These are phyloP conservation scores for Bursaphelenchus okinawaensis DNA, from an alignment of 2,888 invertebrate genomes.

Conservation along the genomic window DNA sequence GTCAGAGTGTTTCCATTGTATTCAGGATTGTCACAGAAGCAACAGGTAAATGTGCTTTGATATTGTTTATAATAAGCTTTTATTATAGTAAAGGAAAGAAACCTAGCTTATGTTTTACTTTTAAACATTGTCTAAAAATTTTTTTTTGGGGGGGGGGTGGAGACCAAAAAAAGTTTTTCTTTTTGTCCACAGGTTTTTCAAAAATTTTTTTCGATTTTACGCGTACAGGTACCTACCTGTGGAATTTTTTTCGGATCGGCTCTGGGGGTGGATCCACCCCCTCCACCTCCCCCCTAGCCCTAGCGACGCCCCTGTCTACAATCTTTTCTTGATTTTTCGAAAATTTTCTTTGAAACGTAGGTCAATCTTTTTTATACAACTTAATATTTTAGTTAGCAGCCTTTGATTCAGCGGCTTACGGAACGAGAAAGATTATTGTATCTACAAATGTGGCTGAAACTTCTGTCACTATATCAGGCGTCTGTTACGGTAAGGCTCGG, in stretches of 20 bases:
- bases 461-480: constrained; percentile 85
- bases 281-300: no score
- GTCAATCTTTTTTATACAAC: not conserved
- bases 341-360: not conserved
- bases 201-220: no score
- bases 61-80: not conserved
- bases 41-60: constrained; percentile 35
- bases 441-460: constrained; percentile 96
- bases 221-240: no score
- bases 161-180: no score
- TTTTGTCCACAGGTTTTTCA: no score
- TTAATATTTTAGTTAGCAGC: constrained; percentile 45
- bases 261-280: no score
- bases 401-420: constrained; percentile 56
- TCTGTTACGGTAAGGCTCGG: constrained; percentile 75
- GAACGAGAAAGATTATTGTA: constrained; percentile 77
- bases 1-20: constrained; percentile 77
- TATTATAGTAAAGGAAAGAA: no score
- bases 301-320: constrained; percentile 6
- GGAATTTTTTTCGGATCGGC: no score
- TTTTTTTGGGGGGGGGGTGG: no score
- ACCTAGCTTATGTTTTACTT: no score
- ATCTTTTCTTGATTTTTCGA: not conserved
- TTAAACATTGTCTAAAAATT: no score
- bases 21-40: constrained; percentile 74